phyloP scores from a whole-genome alignment of 2,888 invertebrate species.

The Tetragonisca angustula region DNA sequence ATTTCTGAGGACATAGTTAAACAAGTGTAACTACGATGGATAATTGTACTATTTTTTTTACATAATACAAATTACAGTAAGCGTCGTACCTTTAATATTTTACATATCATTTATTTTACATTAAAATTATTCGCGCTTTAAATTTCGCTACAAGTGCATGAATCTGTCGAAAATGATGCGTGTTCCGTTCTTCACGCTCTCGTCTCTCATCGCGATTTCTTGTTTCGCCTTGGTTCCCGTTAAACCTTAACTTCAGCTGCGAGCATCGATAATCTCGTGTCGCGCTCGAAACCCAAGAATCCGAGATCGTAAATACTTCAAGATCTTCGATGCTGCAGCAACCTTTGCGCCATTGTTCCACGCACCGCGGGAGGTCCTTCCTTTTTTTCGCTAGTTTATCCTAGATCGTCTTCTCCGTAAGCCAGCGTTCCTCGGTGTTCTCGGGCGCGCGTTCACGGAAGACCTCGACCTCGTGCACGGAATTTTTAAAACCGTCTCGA shows the following conservation, averaged over 20 bases:
- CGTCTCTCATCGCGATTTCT: neutral
- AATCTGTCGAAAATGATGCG: no score
- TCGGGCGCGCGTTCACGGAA: slow-evolving; percentile 33
- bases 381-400: slow-evolving; percentile 61
- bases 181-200: neutral
- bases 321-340: neutral
- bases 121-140: no score
- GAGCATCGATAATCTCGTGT: slow-evolving; percentile 68
- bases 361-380: slow-evolving; percentile 59
- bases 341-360: slow-evolving; percentile 47
- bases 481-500: slow-evolving; percentile 33
- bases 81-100: no score
- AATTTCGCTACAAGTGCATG: no score
- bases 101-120: no score
- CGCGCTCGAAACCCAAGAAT: slow-evolving; percentile 27
- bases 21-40: no score
- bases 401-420: slow-evolving; percentile 55
- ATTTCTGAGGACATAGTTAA: no score
- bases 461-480: slow-evolving; percentile 29
- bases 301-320: slow-evolving; percentile 69
- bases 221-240: neutral
- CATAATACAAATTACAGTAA: no score
- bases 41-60: no score
- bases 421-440: slow-evolving; percentile 23
- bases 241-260: slow-evolving; percentile 35